These are phyloP conservation scores for Rhamphomyia laevipes DNA, from an alignment of 2,888 invertebrate genomes.

Conservation along the genomic window DNA sequence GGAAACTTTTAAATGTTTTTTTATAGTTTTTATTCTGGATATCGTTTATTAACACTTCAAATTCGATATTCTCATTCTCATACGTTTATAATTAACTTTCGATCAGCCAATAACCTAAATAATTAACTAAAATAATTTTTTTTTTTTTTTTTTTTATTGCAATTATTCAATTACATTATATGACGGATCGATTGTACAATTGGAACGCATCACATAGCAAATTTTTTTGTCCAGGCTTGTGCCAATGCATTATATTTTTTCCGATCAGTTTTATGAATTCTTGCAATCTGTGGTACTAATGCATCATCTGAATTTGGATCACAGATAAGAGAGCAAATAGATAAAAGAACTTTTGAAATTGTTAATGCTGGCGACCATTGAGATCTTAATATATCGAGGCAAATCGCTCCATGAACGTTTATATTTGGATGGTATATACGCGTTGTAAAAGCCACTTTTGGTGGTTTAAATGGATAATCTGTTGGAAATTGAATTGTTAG, in stretches of 20 bases:
- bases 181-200: slow-evolving; percentile 36
- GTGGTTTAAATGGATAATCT: slow-evolving; percentile 99
- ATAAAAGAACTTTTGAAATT: slow-evolving; percentile 97
- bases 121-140: no score
- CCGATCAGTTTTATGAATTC: slow-evolving; percentile 98
- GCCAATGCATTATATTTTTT: slow-evolving; percentile 96
- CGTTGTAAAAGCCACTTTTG: slow-evolving; percentile 98
- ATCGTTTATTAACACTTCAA: no score
- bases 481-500: slow-evolving; percentile 97
- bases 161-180: no score
- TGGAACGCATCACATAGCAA: slow-evolving; percentile 98
- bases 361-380: slow-evolving; percentile 98
- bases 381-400: slow-evolving; percentile 94
- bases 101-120: no score
- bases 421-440: slow-evolving; percentile 99
- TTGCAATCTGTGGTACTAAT: slow-evolving; percentile 96
- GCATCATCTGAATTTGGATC: slow-evolving; percentile 99
- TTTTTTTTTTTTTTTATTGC: no score
- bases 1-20: no score
- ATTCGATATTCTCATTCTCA: no score
- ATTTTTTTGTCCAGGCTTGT: slow-evolving; percentile 97
- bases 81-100: no score
- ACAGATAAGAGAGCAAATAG: slow-evolving; percentile 96
- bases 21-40: no score
- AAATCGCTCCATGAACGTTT: slow-evolving; percentile 99